Percentiles rank a stretch among this genome's conserved stretches.
These are phyloP conservation scores for Trypoxylus dichotomus DNA, from an alignment of 1,140 invertebrate genomes.

Conservation along the genomic window DNA sequence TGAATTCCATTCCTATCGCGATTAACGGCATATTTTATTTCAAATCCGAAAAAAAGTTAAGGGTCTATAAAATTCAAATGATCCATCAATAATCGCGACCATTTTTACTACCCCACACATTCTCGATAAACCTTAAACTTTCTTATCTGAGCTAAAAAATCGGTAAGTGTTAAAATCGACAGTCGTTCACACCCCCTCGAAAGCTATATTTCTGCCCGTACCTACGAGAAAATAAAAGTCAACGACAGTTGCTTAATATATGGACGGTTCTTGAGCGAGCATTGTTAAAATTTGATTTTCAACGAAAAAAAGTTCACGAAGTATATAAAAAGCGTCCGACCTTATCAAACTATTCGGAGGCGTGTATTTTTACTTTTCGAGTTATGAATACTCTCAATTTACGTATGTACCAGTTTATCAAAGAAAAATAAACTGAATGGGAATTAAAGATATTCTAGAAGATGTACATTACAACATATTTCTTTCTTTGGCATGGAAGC, in stretches of 20 bases:
- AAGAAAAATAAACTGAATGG: too few species aligned
- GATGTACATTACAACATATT: too few species aligned
- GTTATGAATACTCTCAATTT: too few species aligned
- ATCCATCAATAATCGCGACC: slow-evolving; percentile 21
- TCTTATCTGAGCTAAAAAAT: slow-evolving; percentile 14
- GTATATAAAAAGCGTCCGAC: background rate
- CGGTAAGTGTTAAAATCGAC: slow-evolving; percentile 2
- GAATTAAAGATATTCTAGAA: too few species aligned
- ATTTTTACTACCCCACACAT: slow-evolving; percentile 9
- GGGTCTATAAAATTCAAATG: slow-evolving; percentile 12
- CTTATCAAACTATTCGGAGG: too few species aligned
- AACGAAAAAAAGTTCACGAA: background rate
- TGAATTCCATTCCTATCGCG: background rate
- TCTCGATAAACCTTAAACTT: slow-evolving; percentile 13
- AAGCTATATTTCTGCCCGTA: background rate
- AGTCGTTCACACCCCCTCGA: background rate
- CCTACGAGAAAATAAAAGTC: slow-evolving; percentile 30
- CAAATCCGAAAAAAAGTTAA: slow-evolving; percentile 17
- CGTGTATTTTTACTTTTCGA: too few species aligned
- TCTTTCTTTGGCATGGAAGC: too few species aligned
- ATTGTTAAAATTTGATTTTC: background rate
- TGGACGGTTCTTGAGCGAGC: background rate
- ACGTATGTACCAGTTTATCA: too few species aligned
- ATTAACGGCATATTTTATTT: slow-evolving; percentile 14
- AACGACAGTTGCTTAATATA: slow-evolving; percentile 37